These are phyloP conservation scores for Psephotus haematonotus DNA, from an alignment of 2,113 vertebrate species.

Conservation along the genomic window DNA sequence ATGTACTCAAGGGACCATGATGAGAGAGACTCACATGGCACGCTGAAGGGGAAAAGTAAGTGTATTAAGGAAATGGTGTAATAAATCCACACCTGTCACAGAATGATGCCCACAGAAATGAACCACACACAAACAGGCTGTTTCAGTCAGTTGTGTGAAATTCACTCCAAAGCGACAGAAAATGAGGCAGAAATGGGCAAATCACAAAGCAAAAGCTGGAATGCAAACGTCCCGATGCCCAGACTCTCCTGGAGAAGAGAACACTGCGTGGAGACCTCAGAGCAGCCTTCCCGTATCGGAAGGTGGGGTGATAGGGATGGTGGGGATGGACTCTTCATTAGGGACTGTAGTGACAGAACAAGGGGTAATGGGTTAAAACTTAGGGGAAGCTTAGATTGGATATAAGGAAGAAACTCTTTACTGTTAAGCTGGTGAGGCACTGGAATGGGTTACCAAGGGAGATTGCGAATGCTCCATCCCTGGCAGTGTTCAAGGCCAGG, in stretches of 20 bases:
- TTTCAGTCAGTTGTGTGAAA: neutral
- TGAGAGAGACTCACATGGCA: neutral
- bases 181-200: neutral
- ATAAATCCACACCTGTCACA: slow-evolving; percentile 38
- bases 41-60: neutral
- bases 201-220: neutral
- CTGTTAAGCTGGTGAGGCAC: too few relatives aligned
- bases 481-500: too few relatives aligned
- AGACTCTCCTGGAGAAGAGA: neutral
- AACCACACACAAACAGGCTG: neutral
- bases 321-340: too few relatives aligned
- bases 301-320: too few relatives aligned
- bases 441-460: too few relatives aligned
- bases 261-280: too few relatives aligned
- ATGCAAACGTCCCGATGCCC: neutral
- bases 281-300: too few relatives aligned
- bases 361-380: too few relatives aligned
- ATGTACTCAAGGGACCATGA: fast-evolving
- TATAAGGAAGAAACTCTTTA: too few relatives aligned
- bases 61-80: neutral
- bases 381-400: too few relatives aligned
- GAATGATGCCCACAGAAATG: slow-evolving; percentile 4
- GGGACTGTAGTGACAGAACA: too few relatives aligned
- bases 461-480: too few relatives aligned
- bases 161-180: neutral